Evolutionary conservation across 2,888 invertebrate genomes (phyloP).

Genomic region (Abrostola tripartita): DNA sequence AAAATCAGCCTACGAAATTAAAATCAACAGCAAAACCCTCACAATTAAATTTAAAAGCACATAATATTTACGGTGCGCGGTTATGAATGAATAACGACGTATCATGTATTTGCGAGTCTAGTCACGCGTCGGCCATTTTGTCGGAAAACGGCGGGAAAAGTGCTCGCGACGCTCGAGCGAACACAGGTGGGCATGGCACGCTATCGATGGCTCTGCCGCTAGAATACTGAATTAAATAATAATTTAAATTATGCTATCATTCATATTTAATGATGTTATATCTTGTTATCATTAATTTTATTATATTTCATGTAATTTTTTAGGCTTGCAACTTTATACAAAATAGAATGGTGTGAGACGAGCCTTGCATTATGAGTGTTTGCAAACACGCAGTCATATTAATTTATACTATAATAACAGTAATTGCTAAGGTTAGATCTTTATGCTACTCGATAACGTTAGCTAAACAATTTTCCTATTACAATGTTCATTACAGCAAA

Average conservation of each 20-base stretch:
- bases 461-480: too few species aligned
- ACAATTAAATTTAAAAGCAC: constrained; percentile 57
- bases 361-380: too few species aligned
- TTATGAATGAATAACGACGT: constrained; percentile 67
- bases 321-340: too few species aligned
- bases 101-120: constrained; percentile 57
- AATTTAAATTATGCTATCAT: constrained; percentile 54
- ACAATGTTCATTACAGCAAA: too few species aligned
- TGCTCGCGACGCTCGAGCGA: constrained; percentile 69
- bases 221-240: constrained; percentile 51
- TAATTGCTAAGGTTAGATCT: too few species aligned
- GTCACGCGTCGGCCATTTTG: constrained; percentile 86
- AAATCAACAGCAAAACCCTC: constrained; percentile 15
- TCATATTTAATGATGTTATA: background rate
- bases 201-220: constrained; percentile 63
- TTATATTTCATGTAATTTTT: background rate
- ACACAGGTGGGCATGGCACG: constrained; percentile 71
- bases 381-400: too few species aligned
- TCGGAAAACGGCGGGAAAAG: constrained; percentile 78
- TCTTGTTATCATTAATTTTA: constrained; percentile 5
- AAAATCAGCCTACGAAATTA: constrained; percentile 6
- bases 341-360: too few species aligned
- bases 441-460: too few species aligned
- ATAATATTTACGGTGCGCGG: constrained; percentile 50
- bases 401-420: too few species aligned